Evolutionary conservation across 2,797 vertebrate genomes (phyloP), one percentile per base, ranked within the genome.

Genomic region (Alca torda): DNA sequence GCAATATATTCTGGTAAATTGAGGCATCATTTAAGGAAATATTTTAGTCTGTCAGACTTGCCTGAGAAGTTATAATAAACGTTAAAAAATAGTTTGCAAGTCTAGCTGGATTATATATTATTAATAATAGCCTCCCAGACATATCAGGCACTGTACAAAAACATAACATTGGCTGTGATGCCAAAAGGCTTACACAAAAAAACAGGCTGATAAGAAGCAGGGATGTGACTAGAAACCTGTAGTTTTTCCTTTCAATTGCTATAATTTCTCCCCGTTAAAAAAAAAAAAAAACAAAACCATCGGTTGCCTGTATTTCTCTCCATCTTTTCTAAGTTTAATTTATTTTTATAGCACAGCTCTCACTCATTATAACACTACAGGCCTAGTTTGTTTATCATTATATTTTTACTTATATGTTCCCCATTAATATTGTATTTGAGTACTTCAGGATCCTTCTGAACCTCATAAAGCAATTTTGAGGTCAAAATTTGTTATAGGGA

Each of bases 101-200:
- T 95, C 83, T 90, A 75, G 53, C 37, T 84, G 80, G 50, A 78
- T 84, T 91, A 95, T 95, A n/a, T 86, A 84, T 95, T 95, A 95
- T 94, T 97, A 89, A 95, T 94, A 74, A 51, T 37, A 85, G 53
- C 45, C 72, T 94, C 64, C 57, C 41, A 93, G 69, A 94, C 46
- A 28, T 77, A 92, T 60, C 80, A 69, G 63, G 41, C n/a, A 18
- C 48, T 46, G 45, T 67, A 54, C n/a, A 83, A 70, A 92, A 95
- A n/a, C 11, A 16, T 68, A 72, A 16, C 48, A 31, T 54, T 77
- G 72, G 14, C n/a, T 90, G 41, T 72, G 56, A 64, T 75, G 51
- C 84, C 64, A 85, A 84, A 89, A 60, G 79, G 57, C 57, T 93
- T 68, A 6, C 56, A 57, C 14, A 70, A 54, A 69, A 90, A 54